phyloP scores from a whole-genome alignment of 2,113 vertebrate species.

The Tetrax tetrax region DNA sequence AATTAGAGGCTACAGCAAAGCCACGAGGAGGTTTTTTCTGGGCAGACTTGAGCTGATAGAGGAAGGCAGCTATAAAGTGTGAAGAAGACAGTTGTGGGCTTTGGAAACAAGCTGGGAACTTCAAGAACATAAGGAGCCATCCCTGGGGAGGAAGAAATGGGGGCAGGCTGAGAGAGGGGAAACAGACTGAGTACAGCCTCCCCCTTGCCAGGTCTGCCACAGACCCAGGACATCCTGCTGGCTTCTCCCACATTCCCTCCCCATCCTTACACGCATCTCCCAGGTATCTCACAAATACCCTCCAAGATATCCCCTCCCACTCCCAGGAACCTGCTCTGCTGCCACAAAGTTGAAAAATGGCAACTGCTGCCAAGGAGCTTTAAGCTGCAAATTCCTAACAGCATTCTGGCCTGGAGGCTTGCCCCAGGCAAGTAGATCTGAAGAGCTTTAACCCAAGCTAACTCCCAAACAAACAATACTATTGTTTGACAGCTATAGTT shows the following conservation, averaged over 20 bases:
- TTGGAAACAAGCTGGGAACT: neutral
- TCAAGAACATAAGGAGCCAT: neutral
- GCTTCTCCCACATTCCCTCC: neutral
- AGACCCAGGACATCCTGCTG: neutral
- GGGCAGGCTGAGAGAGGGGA: neutral
- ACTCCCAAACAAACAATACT: neutral
- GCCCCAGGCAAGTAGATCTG: neutral
- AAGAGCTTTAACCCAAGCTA: neutral
- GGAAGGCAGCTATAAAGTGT: neutral
- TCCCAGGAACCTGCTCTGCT: neutral
- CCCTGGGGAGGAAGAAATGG: neutral
- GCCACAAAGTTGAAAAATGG: neutral
- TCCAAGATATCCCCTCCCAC: neutral
- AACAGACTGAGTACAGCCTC: neutral
- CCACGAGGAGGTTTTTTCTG: neutral
- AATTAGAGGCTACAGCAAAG: neutral
- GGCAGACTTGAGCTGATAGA: neutral
- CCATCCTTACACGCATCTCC: neutral
- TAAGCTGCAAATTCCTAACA: constrained; percentile 11
- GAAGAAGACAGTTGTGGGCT: neutral
- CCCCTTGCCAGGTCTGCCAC: neutral
- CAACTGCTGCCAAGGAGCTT: constrained; percentile 29
- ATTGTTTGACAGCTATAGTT: constrained; percentile 1
- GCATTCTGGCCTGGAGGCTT: neutral
- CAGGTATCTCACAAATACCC: neutral